Evolutionary conservation across 2,113 vertebrate genomes (phyloP).

Genomic region (Pseudopodoces humilis): DNA sequence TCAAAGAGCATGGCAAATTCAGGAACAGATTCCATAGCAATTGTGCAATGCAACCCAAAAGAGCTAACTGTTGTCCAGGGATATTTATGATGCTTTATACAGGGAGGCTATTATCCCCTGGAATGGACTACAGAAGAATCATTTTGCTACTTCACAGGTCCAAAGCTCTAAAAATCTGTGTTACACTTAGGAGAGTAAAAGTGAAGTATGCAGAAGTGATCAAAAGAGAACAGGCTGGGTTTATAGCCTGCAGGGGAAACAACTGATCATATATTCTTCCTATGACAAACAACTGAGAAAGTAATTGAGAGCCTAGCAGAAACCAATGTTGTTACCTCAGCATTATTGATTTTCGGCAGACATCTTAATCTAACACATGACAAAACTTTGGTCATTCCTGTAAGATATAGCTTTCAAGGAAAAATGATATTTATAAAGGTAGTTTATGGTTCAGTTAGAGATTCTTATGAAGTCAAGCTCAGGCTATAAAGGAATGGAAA

Average conservation of each 20-base stretch:
- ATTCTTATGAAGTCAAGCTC: conserved; percentile 35
- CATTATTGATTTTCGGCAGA: conserved; percentile 72
- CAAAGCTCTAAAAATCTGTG: conserved; percentile 47
- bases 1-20: not conserved
- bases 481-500: not conserved
- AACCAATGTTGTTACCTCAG: conserved; percentile 72
- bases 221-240: conserved; percentile 59
- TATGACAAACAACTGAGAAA: conserved; percentile 70
- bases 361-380: conserved; percentile 73
- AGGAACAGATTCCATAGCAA: not conserved
- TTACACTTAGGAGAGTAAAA: conserved; percentile 54
- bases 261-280: conserved; percentile 69
- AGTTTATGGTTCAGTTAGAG: conserved; percentile 61
- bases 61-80: conserved; percentile 6
- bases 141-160: conserved; percentile 50
- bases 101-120: conserved; percentile 27
- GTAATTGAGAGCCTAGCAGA: conserved; percentile 69
- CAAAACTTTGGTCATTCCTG: conserved; percentile 64
- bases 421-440: conserved; percentile 66
- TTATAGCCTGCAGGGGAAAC: conserved; percentile 68
- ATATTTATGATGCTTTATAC: conserved; percentile 64
- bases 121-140: conserved; percentile 49
- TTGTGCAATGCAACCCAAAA: not conserved
- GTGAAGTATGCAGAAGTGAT: conserved; percentile 73
- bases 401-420: conserved; percentile 66